phyloP scores from a whole-genome alignment of 2,797 vertebrate genomes.

The Tragelaphus oryx region DNA sequence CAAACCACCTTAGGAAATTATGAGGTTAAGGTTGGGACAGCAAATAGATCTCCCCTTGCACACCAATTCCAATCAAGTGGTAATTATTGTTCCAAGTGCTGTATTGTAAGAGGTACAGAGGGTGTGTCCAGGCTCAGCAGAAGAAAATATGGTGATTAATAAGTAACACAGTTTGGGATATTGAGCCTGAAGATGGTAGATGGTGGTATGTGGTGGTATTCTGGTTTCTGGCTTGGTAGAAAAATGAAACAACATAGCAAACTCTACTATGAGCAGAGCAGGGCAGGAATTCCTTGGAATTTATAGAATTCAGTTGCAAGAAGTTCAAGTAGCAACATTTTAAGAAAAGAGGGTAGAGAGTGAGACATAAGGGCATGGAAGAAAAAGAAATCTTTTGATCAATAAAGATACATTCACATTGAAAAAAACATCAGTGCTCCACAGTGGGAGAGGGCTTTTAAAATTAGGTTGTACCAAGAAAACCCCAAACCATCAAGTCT shows the following conservation, averaged over 20 bases:
- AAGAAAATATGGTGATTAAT: background rate
- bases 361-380: background rate
- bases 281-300: background rate
- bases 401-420: background rate
- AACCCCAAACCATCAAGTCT: background rate
- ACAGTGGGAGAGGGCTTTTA: background rate
- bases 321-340: conserved; percentile 40
- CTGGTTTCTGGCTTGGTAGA: background rate
- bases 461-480: background rate
- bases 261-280: background rate
- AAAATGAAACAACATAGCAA: background rate
- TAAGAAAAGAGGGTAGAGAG: background rate
- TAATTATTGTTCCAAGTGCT: background rate
- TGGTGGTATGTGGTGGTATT: background rate
- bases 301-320: conserved; percentile 8
- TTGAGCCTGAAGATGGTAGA: background rate
- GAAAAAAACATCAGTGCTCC: background rate
- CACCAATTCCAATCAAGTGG: background rate
- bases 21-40: background rate
- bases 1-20: background rate
- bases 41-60: background rate
- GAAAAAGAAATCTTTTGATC: background rate
- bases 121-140: background rate
- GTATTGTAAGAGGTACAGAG: background rate
- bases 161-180: background rate